Evolutionary conservation across 35 echinoderm and acorn worm species (phyloP), one percentile per base, ranked within the genome.

Genomic region (Nesometra sesokonis): DNA sequence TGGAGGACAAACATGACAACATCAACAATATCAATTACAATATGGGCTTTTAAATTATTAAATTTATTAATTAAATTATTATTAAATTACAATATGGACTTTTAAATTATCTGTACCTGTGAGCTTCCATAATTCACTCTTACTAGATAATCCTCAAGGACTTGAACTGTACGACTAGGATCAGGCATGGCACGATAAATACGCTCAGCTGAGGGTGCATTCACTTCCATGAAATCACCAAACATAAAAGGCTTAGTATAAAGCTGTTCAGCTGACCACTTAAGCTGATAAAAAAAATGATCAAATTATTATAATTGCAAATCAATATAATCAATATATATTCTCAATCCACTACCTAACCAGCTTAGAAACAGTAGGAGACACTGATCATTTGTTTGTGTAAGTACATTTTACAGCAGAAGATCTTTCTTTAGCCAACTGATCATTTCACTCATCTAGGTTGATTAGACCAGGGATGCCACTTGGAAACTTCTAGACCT

Each of bases 201-300:
- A 43, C 95, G 82, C 47, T 92, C 87, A 37, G 80, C 92, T 11
- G 92, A 91, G 21, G 95, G 95, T 11, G 85, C 92, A 77, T 98
- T 98, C 84, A 98, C 81, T 81, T 98, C 92, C 76, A 94, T 46
- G 77, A 98, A 98, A 79, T 97, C 92, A 17, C 95, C 95, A 89
- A 98, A 98, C 88, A 98, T 79, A 32, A 98, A 90, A 5, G 95
- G 92, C 83, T 98, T 88, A 37, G 87, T 84, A 57, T 89, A 87
- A 46, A 94, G 89, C 76, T 92, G 91, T 52, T 94, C 82, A 23
- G 92, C 67, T n/a, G 92, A 84, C 95, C 95, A 98, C 47, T 98
- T 98, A 0, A 98, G 92, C 95, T 93, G n/a, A 32, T 36, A 34
- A 34, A 35, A 33, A 82, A 35, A 34, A 79, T 30, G 33, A 79